These are phyloP conservation scores for Lordiphosa clarofinis DNA, from an alignment of 1,140 invertebrate genomes.

Conservation along the genomic window DNA sequence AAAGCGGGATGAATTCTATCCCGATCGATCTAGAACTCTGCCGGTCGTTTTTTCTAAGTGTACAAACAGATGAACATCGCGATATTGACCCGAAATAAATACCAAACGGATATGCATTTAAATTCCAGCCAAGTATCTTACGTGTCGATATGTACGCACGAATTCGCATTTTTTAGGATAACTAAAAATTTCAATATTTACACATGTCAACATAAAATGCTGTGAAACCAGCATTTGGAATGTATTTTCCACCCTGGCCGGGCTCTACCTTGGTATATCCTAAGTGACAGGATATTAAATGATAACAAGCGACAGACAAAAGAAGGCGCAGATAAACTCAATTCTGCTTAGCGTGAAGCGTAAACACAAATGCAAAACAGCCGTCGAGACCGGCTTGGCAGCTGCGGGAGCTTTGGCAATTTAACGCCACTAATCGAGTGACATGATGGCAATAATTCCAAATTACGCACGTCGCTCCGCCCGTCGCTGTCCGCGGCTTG, in stretches of 20 bases:
- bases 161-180: too few species aligned
- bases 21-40: too few species aligned
- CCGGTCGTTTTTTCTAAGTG: too few species aligned
- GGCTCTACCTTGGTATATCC: conserved; percentile 4
- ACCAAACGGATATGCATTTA: too few species aligned
- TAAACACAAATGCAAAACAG: conserved; percentile 32
- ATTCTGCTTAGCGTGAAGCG: conserved; percentile 9
- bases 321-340: conserved; percentile 7
- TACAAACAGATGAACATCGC: too few species aligned
- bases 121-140: too few species aligned
- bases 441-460: conserved; percentile 72
- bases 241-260: not conserved
- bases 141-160: too few species aligned
- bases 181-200: too few species aligned
- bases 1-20: too few species aligned
- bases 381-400: not conserved
- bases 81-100: too few species aligned
- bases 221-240: too few species aligned
- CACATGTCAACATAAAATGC: too few species aligned
- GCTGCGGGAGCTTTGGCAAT: conserved; percentile 50
- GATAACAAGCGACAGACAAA: conserved; percentile 27
- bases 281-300: conserved; percentile 64
- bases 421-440: conserved; percentile 73
- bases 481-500: conserved; percentile 10
- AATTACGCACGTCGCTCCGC: conserved; percentile 56